phyloP scores from a whole-genome alignment of 2,888 invertebrate genomes.

The Cryptus armator region DNA sequence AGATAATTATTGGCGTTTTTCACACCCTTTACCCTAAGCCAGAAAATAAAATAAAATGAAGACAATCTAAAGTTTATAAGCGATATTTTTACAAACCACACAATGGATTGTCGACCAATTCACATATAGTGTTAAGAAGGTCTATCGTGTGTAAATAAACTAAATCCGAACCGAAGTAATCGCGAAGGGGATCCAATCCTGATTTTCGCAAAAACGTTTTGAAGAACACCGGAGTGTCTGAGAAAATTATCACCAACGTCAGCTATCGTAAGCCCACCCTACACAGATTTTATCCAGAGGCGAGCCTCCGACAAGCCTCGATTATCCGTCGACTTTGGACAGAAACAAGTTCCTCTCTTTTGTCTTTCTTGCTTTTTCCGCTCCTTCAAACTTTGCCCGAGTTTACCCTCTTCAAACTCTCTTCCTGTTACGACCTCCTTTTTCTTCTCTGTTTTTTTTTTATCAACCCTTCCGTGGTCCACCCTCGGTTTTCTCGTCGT shows the following conservation, averaged over 20 bases:
- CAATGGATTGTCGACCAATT: no score
- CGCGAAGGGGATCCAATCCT: no score
- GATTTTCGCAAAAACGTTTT: no score
- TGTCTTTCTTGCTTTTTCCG: slow-evolving; percentile 24
- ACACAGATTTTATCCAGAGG: slow-evolving; percentile 17
- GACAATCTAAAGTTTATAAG: no score
- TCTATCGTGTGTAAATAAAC: no score
- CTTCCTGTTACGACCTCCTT: slow-evolving; percentile 2
- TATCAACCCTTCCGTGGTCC: slow-evolving; percentile 29
- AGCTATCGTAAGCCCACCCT: slow-evolving; percentile 34
- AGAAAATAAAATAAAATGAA: no score
- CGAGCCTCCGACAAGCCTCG: slow-evolving; percentile 27
- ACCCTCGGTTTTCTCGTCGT: slow-evolving; percentile 8
- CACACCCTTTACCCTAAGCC: no score
- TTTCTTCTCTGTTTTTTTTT: background rate
- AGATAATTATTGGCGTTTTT: no score
- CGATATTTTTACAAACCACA: no score
- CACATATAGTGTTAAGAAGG: no score
- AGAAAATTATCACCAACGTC: background rate
- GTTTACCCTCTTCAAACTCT: slow-evolving; percentile 35
- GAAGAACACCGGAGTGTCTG: no score
- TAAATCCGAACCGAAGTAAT: no score
- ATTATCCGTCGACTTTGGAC: slow-evolving; percentile 49
- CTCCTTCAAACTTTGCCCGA: slow-evolving; percentile 47
- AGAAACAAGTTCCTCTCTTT: slow-evolving; percentile 16